These are phyloP conservation scores for Leptestheria dahalacensis DNA, from an alignment of 1,140 invertebrate species.

Conservation along the genomic window DNA sequence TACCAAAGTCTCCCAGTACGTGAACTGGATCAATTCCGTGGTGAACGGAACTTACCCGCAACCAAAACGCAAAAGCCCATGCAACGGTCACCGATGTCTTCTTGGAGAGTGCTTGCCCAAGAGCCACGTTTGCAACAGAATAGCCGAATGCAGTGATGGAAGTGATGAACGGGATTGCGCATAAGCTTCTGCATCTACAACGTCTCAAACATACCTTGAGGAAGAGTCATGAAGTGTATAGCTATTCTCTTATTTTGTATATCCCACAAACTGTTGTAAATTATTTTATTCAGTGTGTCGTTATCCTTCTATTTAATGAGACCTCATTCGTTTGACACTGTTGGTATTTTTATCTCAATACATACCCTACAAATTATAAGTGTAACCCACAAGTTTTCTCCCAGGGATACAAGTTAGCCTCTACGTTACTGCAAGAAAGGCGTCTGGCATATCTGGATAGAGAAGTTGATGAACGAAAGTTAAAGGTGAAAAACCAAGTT, in stretches of 20 bases:
- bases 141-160: slow-evolving; percentile 42
- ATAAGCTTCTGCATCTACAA: slow-evolving; percentile 1
- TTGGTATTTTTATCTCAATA: background rate
- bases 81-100: slow-evolving; percentile 52
- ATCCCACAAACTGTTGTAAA: background rate
- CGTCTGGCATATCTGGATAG: too few relatives aligned
- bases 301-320: background rate
- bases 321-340: background rate
- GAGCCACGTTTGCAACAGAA: slow-evolving; percentile 54
- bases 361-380: background rate
- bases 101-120: slow-evolving; percentile 55
- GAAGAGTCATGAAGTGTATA: background rate
- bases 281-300: background rate
- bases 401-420: too few relatives aligned
- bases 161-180: slow-evolving; percentile 23
- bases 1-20: slow-evolving; percentile 64
- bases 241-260: background rate
- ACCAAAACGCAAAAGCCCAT: slow-evolving; percentile 23
- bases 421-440: too few relatives aligned
- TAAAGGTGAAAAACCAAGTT: too few relatives aligned
- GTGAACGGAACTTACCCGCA: slow-evolving; percentile 15
- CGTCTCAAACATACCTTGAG: background rate
- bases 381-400: too few relatives aligned
- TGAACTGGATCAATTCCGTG: slow-evolving; percentile 47
- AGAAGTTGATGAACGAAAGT: too few relatives aligned